These are phyloP conservation scores for Coboldia fuscipes DNA, from an alignment of 1,140 invertebrate genomes.

Conservation along the genomic window DNA sequence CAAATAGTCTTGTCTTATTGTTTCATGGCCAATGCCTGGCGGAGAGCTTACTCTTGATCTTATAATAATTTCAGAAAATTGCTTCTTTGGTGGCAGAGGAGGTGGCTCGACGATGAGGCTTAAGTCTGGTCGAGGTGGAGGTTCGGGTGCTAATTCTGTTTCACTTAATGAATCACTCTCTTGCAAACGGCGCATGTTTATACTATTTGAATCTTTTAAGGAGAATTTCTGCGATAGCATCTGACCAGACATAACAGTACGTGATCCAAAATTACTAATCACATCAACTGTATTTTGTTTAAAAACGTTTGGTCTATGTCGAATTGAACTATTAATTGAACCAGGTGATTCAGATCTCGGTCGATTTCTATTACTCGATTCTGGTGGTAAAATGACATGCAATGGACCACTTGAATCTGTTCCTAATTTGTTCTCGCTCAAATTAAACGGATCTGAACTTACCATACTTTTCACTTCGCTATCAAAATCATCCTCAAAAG, in stretches of 20 bases:
- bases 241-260: conserved; percentile 16
- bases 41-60: conserved; percentile 26
- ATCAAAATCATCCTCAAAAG: conserved; percentile 42
- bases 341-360: background rate
- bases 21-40: conserved; percentile 34
- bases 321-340: background rate
- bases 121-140: conserved; percentile 38
- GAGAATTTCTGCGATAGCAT: conserved; percentile 18
- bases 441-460: background rate
- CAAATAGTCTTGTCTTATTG: conserved; percentile 22
- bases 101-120: conserved; percentile 40
- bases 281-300: conserved; percentile 13
- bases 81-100: conserved; percentile 65
- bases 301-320: conserved; percentile 5
- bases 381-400: conserved; percentile 41
- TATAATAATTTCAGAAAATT: conserved; percentile 22
- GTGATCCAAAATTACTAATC: conserved; percentile 18
- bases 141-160: conserved; percentile 35
- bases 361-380: conserved; percentile 18
- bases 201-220: conserved; percentile 15
- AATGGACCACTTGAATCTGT: conserved; percentile 28
- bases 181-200: conserved; percentile 20
- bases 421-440: background rate
- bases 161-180: conserved; percentile 23
- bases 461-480: conserved; percentile 4